A percentile compares a stretch with the other conserved stretches of the same genome.
phyloP scores from a whole-genome alignment of 2,888 invertebrate genomes.

The Sinotaia quadrata region DNA sequence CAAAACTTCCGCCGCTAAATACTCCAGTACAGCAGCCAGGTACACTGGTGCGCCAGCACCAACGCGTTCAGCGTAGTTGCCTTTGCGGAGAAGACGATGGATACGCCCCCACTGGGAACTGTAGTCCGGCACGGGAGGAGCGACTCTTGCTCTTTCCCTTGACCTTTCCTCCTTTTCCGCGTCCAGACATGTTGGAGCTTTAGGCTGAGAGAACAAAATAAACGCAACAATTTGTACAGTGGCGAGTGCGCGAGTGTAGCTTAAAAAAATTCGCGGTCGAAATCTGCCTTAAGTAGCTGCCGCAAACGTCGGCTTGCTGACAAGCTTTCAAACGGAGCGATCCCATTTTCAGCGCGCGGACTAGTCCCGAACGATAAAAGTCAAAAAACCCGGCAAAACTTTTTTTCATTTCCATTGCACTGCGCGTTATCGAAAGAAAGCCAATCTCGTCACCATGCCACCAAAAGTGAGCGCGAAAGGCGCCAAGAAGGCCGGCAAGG shows the following conservation, averaged over 20 bases:
- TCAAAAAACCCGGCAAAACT: no score
- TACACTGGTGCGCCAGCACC: conserved; percentile 73
- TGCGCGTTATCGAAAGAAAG: not conserved
- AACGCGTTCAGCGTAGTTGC: conserved; percentile 68
- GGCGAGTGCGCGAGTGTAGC: no score
- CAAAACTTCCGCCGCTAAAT: conserved; percentile 77
- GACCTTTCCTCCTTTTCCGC: conserved; percentile 68
- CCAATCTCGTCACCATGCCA: not conserved
- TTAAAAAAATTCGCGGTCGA: not conserved
- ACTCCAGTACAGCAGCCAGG: conserved; percentile 73
- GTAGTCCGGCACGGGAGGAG: conserved; percentile 65
- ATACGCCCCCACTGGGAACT: conserved; percentile 69
- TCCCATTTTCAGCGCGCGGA: not conserved
- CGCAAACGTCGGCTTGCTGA: not conserved
- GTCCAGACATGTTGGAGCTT: conserved; percentile 61
- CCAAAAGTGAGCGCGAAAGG: conserved; percentile 39
- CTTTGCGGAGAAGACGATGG: conserved; percentile 66
- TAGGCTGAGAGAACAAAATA: not conserved
- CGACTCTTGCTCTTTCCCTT: conserved; percentile 64
- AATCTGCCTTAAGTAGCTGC: not conserved
- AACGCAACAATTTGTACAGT: no score
- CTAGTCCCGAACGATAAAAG: not conserved
- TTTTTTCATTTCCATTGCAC: not conserved
- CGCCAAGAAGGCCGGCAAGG: conserved; percentile 59
- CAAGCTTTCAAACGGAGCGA: not conserved